phyloP scores from a whole-genome alignment of 2,113 vertebrate genomes.

The Agapornis roseicollis region DNA sequence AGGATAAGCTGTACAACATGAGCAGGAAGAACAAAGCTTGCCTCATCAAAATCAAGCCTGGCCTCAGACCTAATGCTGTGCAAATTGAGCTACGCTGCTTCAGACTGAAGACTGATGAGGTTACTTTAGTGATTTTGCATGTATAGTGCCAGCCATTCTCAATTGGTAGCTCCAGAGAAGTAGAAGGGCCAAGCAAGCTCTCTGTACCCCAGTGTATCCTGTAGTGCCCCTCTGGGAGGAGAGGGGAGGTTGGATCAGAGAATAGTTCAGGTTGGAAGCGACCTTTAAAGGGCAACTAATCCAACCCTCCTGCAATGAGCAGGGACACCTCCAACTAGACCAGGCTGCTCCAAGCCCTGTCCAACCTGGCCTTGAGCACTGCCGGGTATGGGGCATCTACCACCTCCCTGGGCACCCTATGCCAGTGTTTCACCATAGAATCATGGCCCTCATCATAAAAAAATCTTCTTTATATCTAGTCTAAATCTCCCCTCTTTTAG shows the following conservation, averaged over 20 bases:
- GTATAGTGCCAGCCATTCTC: fast-evolving
- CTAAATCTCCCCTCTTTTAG: neutral
- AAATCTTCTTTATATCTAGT: neutral
- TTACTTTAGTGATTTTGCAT: neutral
- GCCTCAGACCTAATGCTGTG: neutral
- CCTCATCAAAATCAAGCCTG: neutral
- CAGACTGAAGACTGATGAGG: neutral
- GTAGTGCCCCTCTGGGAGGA: neutral
- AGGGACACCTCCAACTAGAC: neutral
- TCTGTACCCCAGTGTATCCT: neutral
- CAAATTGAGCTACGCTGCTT: neutral
- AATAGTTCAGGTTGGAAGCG: neutral
- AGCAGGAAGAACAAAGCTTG: neutral
- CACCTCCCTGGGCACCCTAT: neutral
- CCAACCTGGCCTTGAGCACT: neutral
- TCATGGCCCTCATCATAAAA: neutral
- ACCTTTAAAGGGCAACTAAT: neutral
- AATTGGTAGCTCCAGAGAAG: neutral
- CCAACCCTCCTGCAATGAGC: neutral
- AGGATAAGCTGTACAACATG: neutral
- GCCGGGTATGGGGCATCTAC: neutral
- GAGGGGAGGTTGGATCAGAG: too few relatives aligned
- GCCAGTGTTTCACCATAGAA: neutral
- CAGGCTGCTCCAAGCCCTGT: neutral
- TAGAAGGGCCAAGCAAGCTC: neutral